These are phyloP conservation scores for Strix occidentalis DNA, from an alignment of 2,797 vertebrate genomes.

Conservation along the genomic window DNA sequence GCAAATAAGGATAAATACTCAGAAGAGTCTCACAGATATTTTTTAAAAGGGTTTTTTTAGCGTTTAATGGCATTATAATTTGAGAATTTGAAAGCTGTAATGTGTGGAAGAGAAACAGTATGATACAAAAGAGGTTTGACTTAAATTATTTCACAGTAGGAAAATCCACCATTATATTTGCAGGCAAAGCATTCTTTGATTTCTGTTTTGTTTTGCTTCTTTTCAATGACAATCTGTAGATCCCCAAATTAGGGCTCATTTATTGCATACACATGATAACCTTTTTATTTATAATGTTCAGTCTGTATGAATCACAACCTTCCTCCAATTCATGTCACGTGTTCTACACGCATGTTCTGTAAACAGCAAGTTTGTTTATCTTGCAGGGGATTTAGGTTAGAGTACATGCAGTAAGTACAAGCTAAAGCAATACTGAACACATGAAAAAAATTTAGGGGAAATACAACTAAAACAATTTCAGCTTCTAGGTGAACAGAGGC, in stretches of 20 bases:
- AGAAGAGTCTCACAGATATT: background rate
- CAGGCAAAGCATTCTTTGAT: background rate
- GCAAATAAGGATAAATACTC: background rate
- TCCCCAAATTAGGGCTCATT: background rate
- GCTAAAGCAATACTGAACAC: conserved; percentile 3
- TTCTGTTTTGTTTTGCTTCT: background rate
- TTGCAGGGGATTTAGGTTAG: background rate
- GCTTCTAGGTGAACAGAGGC: background rate
- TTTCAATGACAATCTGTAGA: background rate
- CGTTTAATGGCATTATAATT: background rate
- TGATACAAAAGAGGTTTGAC: background rate
- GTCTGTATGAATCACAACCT: background rate
- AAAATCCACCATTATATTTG: background rate
- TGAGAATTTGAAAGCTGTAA: background rate
- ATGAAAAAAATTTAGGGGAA: background rate
- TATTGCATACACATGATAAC: background rate
- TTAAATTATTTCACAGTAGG: background rate
- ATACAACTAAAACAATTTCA: background rate
- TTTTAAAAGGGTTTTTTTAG: background rate
- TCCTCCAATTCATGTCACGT: background rate
- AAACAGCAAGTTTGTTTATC: background rate
- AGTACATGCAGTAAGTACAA: background rate
- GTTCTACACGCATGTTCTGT: background rate
- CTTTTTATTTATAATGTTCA: background rate
- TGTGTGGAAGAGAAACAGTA: background rate